Percentiles rank a stretch among this genome's conserved stretches.
phyloP scores from a whole-genome alignment of 1,140 invertebrate species.

The Lerema accius region DNA sequence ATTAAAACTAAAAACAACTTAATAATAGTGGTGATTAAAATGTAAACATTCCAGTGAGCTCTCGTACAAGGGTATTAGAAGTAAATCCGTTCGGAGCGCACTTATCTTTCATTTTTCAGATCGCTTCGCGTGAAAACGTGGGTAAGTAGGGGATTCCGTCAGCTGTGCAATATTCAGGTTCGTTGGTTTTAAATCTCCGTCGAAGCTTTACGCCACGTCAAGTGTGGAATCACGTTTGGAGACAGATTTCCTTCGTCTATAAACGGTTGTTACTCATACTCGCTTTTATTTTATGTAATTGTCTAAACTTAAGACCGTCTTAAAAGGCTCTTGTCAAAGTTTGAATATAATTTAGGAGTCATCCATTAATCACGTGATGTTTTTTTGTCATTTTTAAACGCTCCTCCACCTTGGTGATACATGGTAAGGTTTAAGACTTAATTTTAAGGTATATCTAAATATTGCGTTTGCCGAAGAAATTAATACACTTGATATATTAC shows the following conservation, averaged over 20 bases:
- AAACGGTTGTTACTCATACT: neutral
- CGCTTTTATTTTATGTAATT: too few relatives aligned
- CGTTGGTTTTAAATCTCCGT: conserved; percentile 17
- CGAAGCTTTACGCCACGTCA: conserved; percentile 10
- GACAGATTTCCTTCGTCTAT: conserved; percentile 15
- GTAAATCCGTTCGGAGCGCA: conserved; percentile 6
- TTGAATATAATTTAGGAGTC: too few relatives aligned
- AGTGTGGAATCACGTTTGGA: conserved; percentile 28
- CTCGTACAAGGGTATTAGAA: conserved; percentile 9
- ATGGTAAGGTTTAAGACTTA: too few relatives aligned
- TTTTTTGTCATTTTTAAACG: too few relatives aligned
- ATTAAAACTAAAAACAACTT: too few relatives aligned
- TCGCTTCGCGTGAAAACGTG: conserved; percentile 28
- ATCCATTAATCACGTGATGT: too few relatives aligned
- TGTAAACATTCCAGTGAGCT: neutral
- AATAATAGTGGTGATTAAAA: neutral
- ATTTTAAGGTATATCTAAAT: too few relatives aligned
- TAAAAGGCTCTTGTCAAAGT: too few relatives aligned
- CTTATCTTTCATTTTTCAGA: conserved; percentile 26
- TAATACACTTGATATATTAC: too few relatives aligned
- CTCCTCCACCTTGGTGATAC: too few relatives aligned
- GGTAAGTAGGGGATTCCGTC: conserved; percentile 29
- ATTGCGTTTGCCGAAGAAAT: too few relatives aligned
- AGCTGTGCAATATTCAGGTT: conserved; percentile 26
- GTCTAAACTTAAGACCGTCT: too few relatives aligned